Evolutionary conservation across 2,888 invertebrate species (phyloP).

Genomic region (Caenorhabditis sinica): DNA sequence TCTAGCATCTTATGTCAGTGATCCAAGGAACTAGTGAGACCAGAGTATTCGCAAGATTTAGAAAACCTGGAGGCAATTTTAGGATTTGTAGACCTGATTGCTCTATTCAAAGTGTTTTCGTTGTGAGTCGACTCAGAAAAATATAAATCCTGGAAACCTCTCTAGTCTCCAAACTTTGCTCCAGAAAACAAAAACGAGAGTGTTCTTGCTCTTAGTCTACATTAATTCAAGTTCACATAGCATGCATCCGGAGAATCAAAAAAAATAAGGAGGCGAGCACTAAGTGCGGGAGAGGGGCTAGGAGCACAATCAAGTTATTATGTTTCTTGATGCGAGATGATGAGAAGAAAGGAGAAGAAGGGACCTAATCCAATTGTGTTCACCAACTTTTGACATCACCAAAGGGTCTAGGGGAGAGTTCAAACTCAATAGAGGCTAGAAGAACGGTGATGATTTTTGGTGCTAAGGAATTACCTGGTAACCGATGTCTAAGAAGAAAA

Average conservation of each 20-base stretch:
- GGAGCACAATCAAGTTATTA: slow-evolving; percentile 43
- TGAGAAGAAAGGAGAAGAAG: not conserved
- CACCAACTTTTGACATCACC: slow-evolving; percentile 34
- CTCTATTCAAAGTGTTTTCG: not conserved
- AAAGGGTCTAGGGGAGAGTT: not conserved
- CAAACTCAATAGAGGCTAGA: not conserved
- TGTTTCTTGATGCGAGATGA: slow-evolving; percentile 56
- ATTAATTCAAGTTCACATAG: slow-evolving; percentile 6
- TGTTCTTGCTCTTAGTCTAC: not conserved
- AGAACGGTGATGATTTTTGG: not conserved
- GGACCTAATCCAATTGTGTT: slow-evolving; percentile 44
- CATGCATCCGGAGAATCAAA: slow-evolving; percentile 10
- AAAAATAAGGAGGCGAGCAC: slow-evolving; percentile 1
- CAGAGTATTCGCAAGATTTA: not conserved
- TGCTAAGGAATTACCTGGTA: not conserved
- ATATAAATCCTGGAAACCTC: not conserved
- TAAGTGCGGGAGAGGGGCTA: slow-evolving; percentile 10
- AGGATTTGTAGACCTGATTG: no score
- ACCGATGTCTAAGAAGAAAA: no score
- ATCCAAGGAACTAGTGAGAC: not conserved
- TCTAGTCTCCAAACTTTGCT: not conserved
- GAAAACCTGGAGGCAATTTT: no score
- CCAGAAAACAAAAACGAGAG: not conserved
- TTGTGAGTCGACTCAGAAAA: not conserved
- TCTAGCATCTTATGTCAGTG: not conserved